These are phyloP conservation scores for Campylorhamphus procurvoides DNA, from an alignment of 2,113 vertebrate genomes.

Conservation along the genomic window DNA sequence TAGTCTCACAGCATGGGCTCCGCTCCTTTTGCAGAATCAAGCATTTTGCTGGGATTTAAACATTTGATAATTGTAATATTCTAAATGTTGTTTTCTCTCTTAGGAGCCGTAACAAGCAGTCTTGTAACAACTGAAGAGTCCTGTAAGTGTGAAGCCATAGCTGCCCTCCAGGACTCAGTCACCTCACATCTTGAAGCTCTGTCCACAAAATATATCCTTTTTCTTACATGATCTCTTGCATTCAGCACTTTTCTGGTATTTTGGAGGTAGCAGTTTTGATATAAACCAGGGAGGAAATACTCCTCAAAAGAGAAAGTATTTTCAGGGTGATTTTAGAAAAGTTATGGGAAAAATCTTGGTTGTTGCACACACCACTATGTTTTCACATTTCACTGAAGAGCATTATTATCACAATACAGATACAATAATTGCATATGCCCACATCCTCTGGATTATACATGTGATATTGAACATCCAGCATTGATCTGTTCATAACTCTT, in stretches of 20 bases:
- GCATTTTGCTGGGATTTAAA: background rate
- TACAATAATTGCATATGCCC: background rate
- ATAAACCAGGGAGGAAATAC: background rate
- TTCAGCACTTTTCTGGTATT: background rate
- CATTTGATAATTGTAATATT: background rate
- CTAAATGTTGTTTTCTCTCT: background rate
- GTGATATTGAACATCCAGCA: background rate
- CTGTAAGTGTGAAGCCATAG: constrained; percentile 87
- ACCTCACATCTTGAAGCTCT: constrained; percentile 84
- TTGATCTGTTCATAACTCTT: background rate
- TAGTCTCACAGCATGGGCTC: background rate
- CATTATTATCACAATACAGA: background rate
- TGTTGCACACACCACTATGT: background rate
- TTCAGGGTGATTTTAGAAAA: background rate
- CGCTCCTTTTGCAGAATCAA: background rate
- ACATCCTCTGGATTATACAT: background rate
- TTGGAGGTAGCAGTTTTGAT: background rate
- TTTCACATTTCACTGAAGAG: background rate
- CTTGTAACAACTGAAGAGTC: constrained; percentile 79
- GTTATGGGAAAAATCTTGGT: background rate
- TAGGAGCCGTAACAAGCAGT: constrained; percentile 76
- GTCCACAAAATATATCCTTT: constrained; percentile 91
- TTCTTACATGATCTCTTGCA: background rate
- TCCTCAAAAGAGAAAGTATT: background rate
- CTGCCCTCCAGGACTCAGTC: constrained; percentile 86